These are phyloP conservation scores for Parnassius smintheus DNA, from an alignment of 2,888 invertebrate species.

Conservation along the genomic window DNA sequence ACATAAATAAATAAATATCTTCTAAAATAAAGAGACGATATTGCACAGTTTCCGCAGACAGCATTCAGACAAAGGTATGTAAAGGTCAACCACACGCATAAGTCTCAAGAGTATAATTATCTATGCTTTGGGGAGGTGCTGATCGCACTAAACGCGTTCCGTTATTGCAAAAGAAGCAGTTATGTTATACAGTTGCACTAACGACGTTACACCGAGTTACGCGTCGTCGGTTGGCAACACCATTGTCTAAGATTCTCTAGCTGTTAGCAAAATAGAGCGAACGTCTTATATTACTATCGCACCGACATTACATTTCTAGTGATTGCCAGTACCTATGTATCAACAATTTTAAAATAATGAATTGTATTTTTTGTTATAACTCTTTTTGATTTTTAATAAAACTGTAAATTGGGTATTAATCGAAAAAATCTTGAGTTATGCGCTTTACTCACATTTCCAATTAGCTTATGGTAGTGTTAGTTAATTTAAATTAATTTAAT, in stretches of 20 bases:
- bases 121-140: conserved; percentile 28
- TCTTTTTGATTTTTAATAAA: no score
- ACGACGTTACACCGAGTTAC: conserved; percentile 41
- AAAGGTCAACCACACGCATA: conserved; percentile 24
- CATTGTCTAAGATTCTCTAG: conserved; percentile 39
- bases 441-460: no score
- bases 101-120: conserved; percentile 24
- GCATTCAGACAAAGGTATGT: neutral
- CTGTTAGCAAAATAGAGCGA: conserved; percentile 31
- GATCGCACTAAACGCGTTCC: conserved; percentile 36
- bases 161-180: conserved; percentile 43
- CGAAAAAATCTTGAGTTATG: no score
- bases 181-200: conserved; percentile 36
- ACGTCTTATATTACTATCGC: conserved; percentile 26
- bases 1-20: no score
- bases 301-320: conserved; percentile 24
- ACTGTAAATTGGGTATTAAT: no score
- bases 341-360: no score
- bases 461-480: no score
- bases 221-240: conserved; percentile 37
- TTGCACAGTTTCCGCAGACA: no score
- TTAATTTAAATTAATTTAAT: no score
- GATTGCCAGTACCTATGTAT: no score
- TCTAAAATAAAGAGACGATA: no score
- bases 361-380: no score